Evolutionary conservation across 2,113 vertebrate genomes (phyloP).

Genomic region (Todiramphus chloris): DNA sequence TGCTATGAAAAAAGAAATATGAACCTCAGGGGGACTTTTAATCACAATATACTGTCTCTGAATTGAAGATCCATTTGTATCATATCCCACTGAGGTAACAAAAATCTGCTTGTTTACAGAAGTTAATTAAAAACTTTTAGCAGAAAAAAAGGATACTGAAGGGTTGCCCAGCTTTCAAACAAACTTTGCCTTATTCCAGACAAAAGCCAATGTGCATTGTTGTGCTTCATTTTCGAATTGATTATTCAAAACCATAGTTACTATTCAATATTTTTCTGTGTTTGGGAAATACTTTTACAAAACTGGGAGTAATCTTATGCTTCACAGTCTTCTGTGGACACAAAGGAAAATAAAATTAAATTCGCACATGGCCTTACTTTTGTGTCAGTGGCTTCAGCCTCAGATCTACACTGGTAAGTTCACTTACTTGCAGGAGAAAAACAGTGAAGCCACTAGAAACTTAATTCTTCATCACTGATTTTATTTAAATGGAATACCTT

Average conservation of each 20-base stretch:
- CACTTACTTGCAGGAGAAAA: not conserved
- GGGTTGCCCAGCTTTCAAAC: slow-evolving; percentile 32
- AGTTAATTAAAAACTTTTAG: slow-evolving; percentile 62
- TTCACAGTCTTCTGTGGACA: not conserved
- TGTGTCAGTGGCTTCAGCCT: not conserved
- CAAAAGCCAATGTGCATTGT: not conserved
- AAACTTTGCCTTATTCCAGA: not conserved
- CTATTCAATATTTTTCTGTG: not conserved
- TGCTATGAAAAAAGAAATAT: slow-evolving; percentile 65
- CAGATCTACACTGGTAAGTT: not conserved
- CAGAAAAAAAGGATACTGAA: slow-evolving; percentile 24
- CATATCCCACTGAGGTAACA: slow-evolving; percentile 35
- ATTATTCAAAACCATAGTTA: not conserved
- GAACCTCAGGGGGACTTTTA: slow-evolving; percentile 68
- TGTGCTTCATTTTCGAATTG: not conserved
- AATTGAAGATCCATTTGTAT: slow-evolving; percentile 71
- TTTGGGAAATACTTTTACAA: not conserved
- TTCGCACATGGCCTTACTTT: not conserved
- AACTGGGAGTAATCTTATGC: not conserved
- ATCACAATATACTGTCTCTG: slow-evolving; percentile 52
- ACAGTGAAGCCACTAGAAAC: not conserved
- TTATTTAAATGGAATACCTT: not conserved
- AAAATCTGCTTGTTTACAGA: slow-evolving; percentile 56
- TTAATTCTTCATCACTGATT: not conserved
- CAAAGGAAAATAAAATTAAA: not conserved